phyloP scores from a whole-genome alignment of 2,888 invertebrate species.

The Nemurella pictetii region DNA sequence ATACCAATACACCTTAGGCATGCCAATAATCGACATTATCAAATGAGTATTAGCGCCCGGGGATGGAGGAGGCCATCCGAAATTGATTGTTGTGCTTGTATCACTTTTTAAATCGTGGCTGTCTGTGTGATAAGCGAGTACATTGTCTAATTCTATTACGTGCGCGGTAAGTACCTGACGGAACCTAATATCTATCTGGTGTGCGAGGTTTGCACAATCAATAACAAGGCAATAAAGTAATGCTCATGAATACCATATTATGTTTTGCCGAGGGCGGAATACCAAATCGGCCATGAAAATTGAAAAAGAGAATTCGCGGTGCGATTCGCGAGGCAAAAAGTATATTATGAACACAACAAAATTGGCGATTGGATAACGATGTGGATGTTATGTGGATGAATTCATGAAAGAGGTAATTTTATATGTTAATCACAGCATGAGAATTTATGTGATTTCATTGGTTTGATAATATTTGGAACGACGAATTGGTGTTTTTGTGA shows the following conservation, averaged over 20 bases:
- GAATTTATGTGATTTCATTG: no score
- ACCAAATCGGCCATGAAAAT: background rate
- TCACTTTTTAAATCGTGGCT: background rate
- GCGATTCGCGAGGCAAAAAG: background rate
- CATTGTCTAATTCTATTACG: background rate
- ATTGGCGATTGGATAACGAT: background rate
- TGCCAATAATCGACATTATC: no score
- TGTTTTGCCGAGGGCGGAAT: background rate
- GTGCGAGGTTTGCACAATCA: background rate
- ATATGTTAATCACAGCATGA: no score
- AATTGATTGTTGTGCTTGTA: background rate
- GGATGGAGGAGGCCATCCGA: background rate
- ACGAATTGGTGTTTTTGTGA: no score
- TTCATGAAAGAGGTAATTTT: no score
- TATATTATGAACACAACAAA: background rate
- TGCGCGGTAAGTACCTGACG: background rate
- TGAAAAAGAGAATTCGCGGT: background rate
- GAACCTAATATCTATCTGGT: background rate
- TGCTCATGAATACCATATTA: background rate
- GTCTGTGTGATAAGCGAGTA: background rate
- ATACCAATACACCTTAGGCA: no score
- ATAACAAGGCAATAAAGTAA: background rate
- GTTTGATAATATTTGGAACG: no score
- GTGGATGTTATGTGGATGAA: background rate
- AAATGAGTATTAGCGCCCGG: no score